Evolutionary conservation across 2,113 vertebrate species (phyloP), one percentile per base, ranked within the genome.

Genomic region (Hippopotamus amphibius): DNA sequence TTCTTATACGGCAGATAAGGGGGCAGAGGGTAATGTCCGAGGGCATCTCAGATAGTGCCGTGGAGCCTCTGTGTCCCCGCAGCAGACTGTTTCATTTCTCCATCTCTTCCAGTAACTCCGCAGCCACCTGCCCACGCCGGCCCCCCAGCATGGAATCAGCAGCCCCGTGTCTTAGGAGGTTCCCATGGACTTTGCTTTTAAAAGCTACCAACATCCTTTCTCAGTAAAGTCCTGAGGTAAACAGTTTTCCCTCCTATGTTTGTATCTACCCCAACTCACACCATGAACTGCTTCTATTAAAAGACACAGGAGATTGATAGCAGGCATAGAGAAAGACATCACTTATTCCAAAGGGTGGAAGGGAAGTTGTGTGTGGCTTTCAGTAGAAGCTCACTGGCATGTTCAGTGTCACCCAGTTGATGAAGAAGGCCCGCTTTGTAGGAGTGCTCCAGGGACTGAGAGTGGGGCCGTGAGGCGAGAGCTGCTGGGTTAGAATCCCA

Each of bases 221-320:
- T 94, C 48, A 53, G 46, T n/a, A 48, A 93, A 96, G 82, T 5
- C 77, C 88, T 95, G 57, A 87, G 63, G 28, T 53, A 63, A 97
- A 83, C 96, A 92, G 48, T 74, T 93, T 91, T 79, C 63, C 50
- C 46, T 74, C 50, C 48, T 81, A 0, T 89, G 95, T 96, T 89
- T 89, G 1, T 55, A 66, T 61, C 88, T 89, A 15, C 63, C 93
- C 82, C 69, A 41, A 5, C 95, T 50, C 53, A 21, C 61, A 59
- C 68, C 3, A 15, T 33, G 69, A 93, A 50, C 79, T 74, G 86
- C 86, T 86, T 79, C 93, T 96, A 92, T 95, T 93, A 83, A 95
- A 95, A 93, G 96, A 88, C 96, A 41, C 55, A n/a, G 74, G 85
- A 93, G 93, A 97, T 85, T 91, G 95, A 83, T 79, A 87, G 65